Percentiles rank a stretch among this genome's conserved stretches.
These are phyloP conservation scores for Pangasius mekongensis DNA, from an alignment of 2,797 vertebrate species.

Conservation along the genomic window DNA sequence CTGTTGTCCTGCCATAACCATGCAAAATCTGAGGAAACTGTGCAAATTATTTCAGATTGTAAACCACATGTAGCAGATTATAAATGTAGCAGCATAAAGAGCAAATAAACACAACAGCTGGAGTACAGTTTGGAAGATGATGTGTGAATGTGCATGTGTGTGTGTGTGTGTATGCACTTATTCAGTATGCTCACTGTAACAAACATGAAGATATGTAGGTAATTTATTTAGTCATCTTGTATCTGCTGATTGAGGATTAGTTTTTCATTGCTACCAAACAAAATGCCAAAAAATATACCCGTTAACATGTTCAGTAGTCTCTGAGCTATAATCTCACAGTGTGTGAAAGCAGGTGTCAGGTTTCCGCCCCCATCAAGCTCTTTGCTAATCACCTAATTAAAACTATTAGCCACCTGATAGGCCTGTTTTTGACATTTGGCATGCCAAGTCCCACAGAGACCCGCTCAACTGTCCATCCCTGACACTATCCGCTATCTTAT, in stretches of 20 bases:
- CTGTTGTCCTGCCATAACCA: neutral
- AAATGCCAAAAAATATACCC: neutral
- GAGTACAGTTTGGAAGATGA: neutral
- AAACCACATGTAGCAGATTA: neutral
- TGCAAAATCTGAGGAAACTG: neutral
- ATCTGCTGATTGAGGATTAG: neutral
- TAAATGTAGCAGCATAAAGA: neutral
- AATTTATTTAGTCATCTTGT: neutral
- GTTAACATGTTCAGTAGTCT: slow-evolving; percentile 14
- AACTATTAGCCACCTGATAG: slow-evolving; percentile 56
- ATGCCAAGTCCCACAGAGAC: slow-evolving; percentile 43
- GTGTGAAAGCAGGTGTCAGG: slow-evolving; percentile 59
- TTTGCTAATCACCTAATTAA: slow-evolving; percentile 60
- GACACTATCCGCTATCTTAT: slow-evolving; percentile 34
- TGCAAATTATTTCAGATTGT: neutral
- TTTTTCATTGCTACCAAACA: neutral
- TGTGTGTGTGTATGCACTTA: neutral
- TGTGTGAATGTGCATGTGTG: neutral
- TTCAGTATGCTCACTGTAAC: neutral
- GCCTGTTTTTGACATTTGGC: slow-evolving; percentile 57
- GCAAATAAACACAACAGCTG: slow-evolving; percentile 17
- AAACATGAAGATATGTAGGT: neutral
- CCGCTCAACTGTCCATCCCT: slow-evolving; percentile 41
- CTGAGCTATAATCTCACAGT: slow-evolving; percentile 41
- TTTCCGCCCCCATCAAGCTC: slow-evolving; percentile 52